These are phyloP conservation scores for Tenualosa ilisha DNA, from an alignment of 2,797 vertebrate genomes.

Conservation along the genomic window DNA sequence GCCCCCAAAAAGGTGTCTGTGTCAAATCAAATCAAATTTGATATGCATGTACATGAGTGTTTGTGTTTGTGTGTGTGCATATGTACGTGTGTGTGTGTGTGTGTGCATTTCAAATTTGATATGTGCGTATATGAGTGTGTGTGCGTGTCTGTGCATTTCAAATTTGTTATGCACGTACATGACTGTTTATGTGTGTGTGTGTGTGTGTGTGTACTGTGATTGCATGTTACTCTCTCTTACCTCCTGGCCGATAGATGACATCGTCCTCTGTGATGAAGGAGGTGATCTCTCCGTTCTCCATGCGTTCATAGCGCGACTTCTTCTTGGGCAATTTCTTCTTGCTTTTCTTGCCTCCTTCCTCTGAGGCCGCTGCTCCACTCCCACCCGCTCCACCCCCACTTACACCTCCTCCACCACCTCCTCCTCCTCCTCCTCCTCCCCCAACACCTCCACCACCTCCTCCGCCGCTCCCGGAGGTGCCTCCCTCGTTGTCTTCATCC, in stretches of 20 bases:
- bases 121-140: no score
- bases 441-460: not conserved
- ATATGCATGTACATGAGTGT: not conserved
- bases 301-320: slow-evolving; percentile 95
- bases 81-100: not conserved
- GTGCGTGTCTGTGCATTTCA: not conserved
- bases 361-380: slow-evolving; percentile 78
- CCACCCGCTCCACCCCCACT: slow-evolving; percentile 63
- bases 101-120: not conserved
- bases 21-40: not conserved
- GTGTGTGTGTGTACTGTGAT: no score
- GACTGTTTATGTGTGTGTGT: not conserved
- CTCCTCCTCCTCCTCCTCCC: not conserved
- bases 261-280: slow-evolving; percentile 97
- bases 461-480: not conserved
- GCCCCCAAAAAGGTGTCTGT: not conserved
- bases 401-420: not conserved
- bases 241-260: slow-evolving; percentile 93
- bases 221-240: slow-evolving; percentile 68
- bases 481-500: slow-evolving; percentile 89
- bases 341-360: slow-evolving; percentile 92
- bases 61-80: not conserved
- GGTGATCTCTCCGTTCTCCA: slow-evolving; percentile 94
- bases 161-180: not conserved
- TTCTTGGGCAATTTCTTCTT: slow-evolving; percentile 98